phyloP scores from a whole-genome alignment of 2,113 vertebrate genomes.

The Chaenogobius annularis region DNA sequence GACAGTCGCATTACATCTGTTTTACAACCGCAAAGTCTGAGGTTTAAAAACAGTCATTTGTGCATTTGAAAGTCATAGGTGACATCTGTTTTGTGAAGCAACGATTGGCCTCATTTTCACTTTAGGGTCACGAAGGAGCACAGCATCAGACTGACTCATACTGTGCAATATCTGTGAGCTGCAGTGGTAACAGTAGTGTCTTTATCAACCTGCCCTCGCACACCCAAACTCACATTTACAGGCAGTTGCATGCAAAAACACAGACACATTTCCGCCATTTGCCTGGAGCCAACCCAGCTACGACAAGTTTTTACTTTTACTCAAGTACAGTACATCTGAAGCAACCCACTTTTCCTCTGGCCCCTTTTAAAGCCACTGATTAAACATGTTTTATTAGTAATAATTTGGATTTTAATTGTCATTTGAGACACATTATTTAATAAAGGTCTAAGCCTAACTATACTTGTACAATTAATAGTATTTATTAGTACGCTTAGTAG shows the following conservation, averaged over 20 bases:
- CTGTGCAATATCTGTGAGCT: conserved; percentile 4
- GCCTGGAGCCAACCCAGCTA: conserved; percentile 25
- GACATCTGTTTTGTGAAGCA: conserved; percentile 36
- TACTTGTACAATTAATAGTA: not conserved
- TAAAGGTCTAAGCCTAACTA: not conserved
- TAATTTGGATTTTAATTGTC: too few species aligned
- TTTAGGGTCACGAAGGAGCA: conserved; percentile 41
- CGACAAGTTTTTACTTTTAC: too few species aligned
- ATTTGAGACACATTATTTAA: too few species aligned
- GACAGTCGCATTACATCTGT: not conserved
- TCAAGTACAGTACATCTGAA: too few species aligned
- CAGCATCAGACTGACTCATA: conserved; percentile 26
- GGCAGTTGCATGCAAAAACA: conserved; percentile 5
- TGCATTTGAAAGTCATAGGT: not conserved
- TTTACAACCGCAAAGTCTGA: not conserved
- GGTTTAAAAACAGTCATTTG: conserved; percentile 4
- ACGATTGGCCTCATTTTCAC: conserved; percentile 8
- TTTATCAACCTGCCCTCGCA: not conserved
- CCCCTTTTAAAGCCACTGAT: not conserved
- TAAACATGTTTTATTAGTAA: not conserved
- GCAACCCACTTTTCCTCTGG: not conserved
- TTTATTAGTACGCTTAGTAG: not conserved
- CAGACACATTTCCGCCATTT: conserved; percentile 11
- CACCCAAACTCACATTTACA: not conserved
- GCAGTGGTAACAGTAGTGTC: not conserved